Evolutionary conservation across 2,113 vertebrate species (phyloP).

Genomic region (Nycticorax nycticorax): DNA sequence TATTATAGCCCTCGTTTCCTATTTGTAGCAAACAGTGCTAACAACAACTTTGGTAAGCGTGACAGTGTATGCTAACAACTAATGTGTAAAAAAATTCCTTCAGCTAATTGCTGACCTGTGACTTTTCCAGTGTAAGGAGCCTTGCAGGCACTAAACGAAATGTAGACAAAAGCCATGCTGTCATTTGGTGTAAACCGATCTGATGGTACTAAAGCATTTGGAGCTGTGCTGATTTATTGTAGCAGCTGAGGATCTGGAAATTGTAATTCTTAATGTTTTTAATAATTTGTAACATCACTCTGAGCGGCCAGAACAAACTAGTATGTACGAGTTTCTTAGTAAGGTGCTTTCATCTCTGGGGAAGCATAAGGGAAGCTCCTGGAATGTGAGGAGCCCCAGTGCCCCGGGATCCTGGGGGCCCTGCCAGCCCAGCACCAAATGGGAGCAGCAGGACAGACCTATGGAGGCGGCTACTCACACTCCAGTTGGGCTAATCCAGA

Average conservation of each 20-base stretch:
- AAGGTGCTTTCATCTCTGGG: neutral
- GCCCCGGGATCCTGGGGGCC: accelerated
- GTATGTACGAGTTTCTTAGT: accelerated
- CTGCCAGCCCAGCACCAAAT: neutral
- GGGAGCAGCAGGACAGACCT: neutral
- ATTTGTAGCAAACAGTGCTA: neutral
- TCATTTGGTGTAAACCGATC: constrained; percentile 3
- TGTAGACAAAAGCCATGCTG: neutral
- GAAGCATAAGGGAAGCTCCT: neutral
- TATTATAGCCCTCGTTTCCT: neutral
- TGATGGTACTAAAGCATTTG: neutral
- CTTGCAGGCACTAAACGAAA: neutral
- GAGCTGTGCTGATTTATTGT: constrained; percentile 32
- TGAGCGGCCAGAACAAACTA: neutral
- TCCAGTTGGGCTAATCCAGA: neutral
- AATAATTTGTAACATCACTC: neutral
- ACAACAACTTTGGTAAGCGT: neutral
- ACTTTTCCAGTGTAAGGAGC: neutral
- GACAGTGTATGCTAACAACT: neutral
- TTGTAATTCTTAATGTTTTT: neutral
- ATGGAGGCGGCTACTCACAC: neutral
- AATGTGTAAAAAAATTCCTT: neutral
- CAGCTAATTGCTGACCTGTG: neutral
- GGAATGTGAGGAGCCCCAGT: neutral
- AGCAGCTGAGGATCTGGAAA: constrained; percentile 37